A percentile compares a stretch with the other conserved stretches of the same genome.
Evolutionary conservation across 2,888 invertebrate species (phyloP).

Genomic region (Oscheius myriophilus): DNA sequence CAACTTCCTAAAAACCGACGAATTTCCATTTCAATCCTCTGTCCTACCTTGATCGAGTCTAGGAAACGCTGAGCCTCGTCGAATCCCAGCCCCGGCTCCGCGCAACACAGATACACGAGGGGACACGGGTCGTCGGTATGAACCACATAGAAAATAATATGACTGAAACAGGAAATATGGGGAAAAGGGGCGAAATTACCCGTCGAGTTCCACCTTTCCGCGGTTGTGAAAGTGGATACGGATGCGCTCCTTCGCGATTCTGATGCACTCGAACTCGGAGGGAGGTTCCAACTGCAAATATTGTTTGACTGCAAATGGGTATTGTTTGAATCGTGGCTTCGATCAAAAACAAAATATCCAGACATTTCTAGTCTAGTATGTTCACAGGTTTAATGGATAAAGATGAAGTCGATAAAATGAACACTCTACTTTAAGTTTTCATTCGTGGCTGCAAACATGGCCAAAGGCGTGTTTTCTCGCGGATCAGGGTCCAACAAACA

Average conservation of each 20-base stretch:
- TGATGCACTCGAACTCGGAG: conserved; percentile 38
- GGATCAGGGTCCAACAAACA: too few relatives aligned
- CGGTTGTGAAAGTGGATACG: conserved; percentile 47
- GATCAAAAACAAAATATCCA: too few relatives aligned
- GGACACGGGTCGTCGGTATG: conserved; percentile 40
- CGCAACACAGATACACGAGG: conserved; percentile 43
- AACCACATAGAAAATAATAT: conserved; percentile 38
- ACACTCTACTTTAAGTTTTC: too few relatives aligned
- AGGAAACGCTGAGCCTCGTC: conserved; percentile 39
- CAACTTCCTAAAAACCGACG: conserved; percentile 6
- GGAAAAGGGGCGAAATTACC: conserved; percentile 20
- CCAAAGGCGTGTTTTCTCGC: too few relatives aligned
- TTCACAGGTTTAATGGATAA: too few relatives aligned
- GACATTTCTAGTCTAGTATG: too few relatives aligned
- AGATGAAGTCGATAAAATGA: too few relatives aligned
- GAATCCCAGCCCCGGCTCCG: conserved; percentile 28
- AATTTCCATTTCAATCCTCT: not conserved
- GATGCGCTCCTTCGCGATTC: conserved; percentile 36
- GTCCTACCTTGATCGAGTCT: conserved; percentile 9
- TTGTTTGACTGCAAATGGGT: not conserved
- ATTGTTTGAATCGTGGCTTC: not conserved
- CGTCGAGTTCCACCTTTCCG: conserved; percentile 45
- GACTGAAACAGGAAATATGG: conserved; percentile 29
- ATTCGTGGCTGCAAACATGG: too few relatives aligned
- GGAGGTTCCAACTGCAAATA: conserved; percentile 28